A percentile compares a stretch with the other conserved stretches of the same genome.
These are phyloP conservation scores for Ceryle rudis DNA, from an alignment of 2,797 vertebrate species.

Conservation along the genomic window DNA sequence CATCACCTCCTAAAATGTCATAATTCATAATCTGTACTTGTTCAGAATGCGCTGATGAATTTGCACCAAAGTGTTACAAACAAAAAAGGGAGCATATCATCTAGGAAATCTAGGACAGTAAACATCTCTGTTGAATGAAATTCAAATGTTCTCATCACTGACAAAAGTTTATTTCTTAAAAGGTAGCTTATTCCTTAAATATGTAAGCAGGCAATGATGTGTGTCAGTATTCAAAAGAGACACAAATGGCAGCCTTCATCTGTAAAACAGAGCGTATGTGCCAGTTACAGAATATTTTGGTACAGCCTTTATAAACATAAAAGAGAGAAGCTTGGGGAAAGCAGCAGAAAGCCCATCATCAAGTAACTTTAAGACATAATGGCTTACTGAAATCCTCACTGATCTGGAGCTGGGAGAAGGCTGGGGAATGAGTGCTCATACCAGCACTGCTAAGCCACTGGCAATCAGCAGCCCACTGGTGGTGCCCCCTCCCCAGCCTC, in stretches of 20 bases:
- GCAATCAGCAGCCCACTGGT: background rate
- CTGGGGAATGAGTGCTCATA: rapidly evolving
- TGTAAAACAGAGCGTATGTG: background rate
- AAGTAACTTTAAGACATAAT: background rate
- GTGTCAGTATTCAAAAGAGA: background rate
- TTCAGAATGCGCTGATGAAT: background rate
- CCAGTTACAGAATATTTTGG: background rate
- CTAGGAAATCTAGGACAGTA: background rate
- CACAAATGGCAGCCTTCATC: background rate
- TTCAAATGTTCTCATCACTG: background rate
- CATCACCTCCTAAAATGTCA: background rate
- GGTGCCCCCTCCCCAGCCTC: background rate
- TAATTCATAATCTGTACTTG: background rate
- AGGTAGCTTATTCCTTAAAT: background rate
- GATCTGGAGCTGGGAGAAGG: rapidly evolving
- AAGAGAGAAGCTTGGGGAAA: background rate
- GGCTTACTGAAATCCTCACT: background rate
- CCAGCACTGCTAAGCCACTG: rapidly evolving
- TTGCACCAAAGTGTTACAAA: background rate
- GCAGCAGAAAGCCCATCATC: background rate
- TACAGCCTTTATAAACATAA: background rate
- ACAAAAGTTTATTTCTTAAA: background rate
- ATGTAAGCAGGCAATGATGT: background rate
- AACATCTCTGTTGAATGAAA: background rate
- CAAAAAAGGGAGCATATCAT: background rate